phyloP scores from a whole-genome alignment of 2,797 vertebrate species.

The Scolopax rusticola region DNA sequence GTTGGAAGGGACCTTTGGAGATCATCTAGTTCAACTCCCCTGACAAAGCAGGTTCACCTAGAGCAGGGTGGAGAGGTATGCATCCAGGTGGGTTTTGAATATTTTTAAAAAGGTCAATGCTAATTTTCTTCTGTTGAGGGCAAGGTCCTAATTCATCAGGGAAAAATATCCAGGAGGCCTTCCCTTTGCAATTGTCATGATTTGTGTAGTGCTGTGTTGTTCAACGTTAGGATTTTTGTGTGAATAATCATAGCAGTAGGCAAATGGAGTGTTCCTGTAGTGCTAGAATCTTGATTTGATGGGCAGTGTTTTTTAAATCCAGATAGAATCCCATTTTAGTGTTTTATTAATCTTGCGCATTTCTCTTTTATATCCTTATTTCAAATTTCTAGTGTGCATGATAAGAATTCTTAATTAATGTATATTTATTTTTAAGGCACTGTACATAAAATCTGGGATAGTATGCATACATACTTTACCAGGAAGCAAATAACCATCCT shows the following conservation, averaged over 20 bases:
- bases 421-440: neutral
- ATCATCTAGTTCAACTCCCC: too few relatives aligned
- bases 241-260: neutral
- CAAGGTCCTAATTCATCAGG: neutral
- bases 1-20: too few relatives aligned
- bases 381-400: neutral
- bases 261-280: neutral
- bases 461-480: neutral
- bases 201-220: neutral
- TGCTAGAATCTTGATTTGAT: neutral
- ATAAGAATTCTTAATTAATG: neutral
- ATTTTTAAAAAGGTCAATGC: neutral
- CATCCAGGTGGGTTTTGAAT: too few relatives aligned
- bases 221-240: neutral
- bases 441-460: neutral
- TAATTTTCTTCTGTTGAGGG: neutral
- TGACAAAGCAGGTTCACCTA: too few relatives aligned
- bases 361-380: neutral
- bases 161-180: neutral
- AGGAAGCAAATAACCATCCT: neutral
- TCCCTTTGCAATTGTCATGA: neutral
- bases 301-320: neutral
- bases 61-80: too few relatives aligned
- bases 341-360: neutral
- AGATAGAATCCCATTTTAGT: neutral